phyloP scores from a whole-genome alignment of 2,113 vertebrate genomes.

The Amblyornis subalaris region DNA sequence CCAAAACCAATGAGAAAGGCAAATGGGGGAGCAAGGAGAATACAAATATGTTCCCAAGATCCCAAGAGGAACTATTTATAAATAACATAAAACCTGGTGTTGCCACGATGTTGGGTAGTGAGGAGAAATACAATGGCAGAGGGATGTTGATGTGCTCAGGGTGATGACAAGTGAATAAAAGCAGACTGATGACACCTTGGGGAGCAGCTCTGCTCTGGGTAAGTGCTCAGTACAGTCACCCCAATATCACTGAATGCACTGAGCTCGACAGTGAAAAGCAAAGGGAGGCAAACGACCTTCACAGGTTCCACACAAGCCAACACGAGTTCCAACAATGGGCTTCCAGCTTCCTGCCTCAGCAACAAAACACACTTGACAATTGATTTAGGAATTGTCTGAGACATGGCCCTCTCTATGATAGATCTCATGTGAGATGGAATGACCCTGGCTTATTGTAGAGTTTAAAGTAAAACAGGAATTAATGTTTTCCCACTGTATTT shows the following conservation, averaged over 20 bases:
- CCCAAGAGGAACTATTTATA: not conserved
- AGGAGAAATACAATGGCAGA: not conserved
- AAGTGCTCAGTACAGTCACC: not conserved
- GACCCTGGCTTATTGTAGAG: not conserved
- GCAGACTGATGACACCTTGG: not conserved
- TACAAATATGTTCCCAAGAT: not conserved
- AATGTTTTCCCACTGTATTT: not conserved
- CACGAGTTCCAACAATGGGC: not conserved
- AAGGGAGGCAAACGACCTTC: not conserved
- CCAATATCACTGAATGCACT: not conserved
- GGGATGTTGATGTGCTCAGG: not conserved
- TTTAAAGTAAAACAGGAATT: not conserved
- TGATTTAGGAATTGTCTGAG: not conserved
- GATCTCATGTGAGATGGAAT: not conserved
- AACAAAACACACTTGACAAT: not conserved
- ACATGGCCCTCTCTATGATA: fast-evolving
- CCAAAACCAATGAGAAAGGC: not conserved
- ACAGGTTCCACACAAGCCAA: not conserved
- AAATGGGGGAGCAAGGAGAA: not conserved
- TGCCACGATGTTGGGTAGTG: not conserved
- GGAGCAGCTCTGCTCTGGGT: not conserved
- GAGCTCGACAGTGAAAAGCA: not conserved
- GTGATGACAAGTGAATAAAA: not conserved
- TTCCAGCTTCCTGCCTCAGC: not conserved
- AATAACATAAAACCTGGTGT: not conserved